phyloP scores from a whole-genome alignment of 2,113 vertebrate species.

The Gymnorhina tibicen region DNA sequence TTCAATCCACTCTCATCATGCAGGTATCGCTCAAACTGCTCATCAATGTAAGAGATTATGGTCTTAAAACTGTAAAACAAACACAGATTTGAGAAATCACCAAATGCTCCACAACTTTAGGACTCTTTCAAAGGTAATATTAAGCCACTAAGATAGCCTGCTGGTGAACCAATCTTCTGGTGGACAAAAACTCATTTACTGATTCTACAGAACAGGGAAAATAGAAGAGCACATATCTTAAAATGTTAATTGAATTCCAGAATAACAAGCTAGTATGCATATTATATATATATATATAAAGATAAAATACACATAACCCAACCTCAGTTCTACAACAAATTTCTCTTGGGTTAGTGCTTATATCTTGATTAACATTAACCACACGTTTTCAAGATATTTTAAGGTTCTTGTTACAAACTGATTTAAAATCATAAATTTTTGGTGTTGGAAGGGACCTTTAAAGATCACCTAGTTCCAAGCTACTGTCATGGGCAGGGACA shows the following conservation, averaged over 20 bases:
- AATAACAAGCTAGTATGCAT: neutral
- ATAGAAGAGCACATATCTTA: neutral
- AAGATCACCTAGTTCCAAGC: neutral
- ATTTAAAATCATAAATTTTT: neutral
- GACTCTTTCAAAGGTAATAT: neutral
- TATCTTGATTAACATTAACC: neutral
- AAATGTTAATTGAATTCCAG: neutral
- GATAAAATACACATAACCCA: neutral
- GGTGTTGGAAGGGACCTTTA: neutral
- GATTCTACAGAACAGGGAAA: neutral
- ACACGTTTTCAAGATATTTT: neutral
- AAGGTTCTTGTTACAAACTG: neutral
- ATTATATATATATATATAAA: neutral
- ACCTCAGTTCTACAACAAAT: neutral
- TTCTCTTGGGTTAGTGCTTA: neutral
- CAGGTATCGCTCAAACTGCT: constrained; percentile 97
- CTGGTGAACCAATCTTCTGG: neutral
- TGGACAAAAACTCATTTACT: neutral
- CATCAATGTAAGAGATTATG: constrained; percentile 96
- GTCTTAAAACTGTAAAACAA: constrained; percentile 86
- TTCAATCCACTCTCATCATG: constrained; percentile 97
- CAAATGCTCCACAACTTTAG: neutral
- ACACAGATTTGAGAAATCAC: neutral
- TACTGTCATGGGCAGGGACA: neutral
- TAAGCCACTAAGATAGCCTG: neutral